Evolutionary conservation across 2,888 invertebrate genomes (phyloP), one percentile per base, ranked within the genome.

Genomic region (Oscheius sp.): DNA sequence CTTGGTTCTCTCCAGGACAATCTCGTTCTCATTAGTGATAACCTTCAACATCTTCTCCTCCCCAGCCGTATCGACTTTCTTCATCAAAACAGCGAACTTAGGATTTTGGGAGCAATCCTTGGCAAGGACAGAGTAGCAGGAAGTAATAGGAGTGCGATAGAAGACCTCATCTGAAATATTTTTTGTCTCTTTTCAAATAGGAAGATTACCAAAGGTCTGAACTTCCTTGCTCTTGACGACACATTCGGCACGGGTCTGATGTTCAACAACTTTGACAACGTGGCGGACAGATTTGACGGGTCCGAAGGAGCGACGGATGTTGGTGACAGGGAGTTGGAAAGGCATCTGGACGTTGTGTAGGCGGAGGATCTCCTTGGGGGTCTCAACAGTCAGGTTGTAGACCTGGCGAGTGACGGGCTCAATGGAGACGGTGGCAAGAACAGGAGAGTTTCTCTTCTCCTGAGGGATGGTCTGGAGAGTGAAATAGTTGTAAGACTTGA

Each of bases 101-200:
- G 83, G 80, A 38, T 71, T 61, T 67, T 78, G 68, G 51, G 86
- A 82, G 76, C 87, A 87, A 77, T 88, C 88, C 81, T 87, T 87
- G 74, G 86, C 86, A 68, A 88, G 71, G 20, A 88, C 82, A 59
- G 86, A 84, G 75, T 84, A 86, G 82, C 88, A 88, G 56, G 71
- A 72, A 56, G 80, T 78, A 62, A 83, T 61, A 38, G 85, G 81
- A 57, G 79, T 81, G 26, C 77, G 72, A 75, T 76, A 83, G 71
- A 61, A 57, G 38, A 82, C 78, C 38, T 77, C 75, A 67, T 87
- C n/a, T n/a, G n/a, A n/a, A n/a, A n/a, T n/a, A n/a, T n/a, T n/a
- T n/a, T n/a, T n/a, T n/a, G n/a, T n/a, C n/a, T n/a, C n/a, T n/a
- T n/a, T n/a, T n/a, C n/a, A n/a, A n/a, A n/a, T n/a, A n/a, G n/a